phyloP scores from a whole-genome alignment of 2,888 invertebrate genomes.

The Capitulum mitella region DNA sequence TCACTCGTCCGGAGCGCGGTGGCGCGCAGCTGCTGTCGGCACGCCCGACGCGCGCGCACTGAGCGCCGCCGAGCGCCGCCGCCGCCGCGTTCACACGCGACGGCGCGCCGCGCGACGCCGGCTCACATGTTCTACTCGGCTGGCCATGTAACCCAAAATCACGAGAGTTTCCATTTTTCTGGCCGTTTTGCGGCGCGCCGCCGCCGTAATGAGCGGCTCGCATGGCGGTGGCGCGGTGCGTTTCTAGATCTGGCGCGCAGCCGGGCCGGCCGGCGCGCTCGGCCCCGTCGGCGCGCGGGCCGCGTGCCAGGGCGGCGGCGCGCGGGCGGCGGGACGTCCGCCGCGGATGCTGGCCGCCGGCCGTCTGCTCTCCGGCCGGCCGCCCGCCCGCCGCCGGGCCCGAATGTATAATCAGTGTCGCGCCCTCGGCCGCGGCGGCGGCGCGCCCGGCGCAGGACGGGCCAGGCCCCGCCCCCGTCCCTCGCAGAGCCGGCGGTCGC shows the following conservation, averaged over 20 bases:
- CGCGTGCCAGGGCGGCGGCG: neutral
- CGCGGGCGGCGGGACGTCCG: neutral
- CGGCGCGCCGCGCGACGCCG: neutral
- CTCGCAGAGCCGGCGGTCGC: neutral
- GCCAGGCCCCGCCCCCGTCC: constrained; percentile 4
- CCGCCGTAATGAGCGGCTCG: neutral
- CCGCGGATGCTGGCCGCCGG: neutral
- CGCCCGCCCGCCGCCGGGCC: neutral
- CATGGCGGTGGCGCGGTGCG: neutral
- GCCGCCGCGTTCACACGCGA: neutral
- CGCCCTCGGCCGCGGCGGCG: neutral
- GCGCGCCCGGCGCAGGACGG: neutral
- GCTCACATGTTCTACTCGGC: constrained; percentile 11
- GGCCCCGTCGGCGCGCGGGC: neutral
- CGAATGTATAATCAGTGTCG: constrained; percentile 13
- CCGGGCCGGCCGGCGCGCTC: neutral
- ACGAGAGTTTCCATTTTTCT: neutral
- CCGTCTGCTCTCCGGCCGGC: neutral
- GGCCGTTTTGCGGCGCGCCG: constrained; percentile 2
- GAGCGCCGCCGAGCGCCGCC: neutral
- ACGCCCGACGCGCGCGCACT: constrained; percentile 9
- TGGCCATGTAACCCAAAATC: constrained; percentile 17
- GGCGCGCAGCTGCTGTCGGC: neutral
- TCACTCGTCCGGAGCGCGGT: neutral
- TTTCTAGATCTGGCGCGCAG: too few relatives aligned